Percentiles rank a stretch among this genome's conserved stretches.
Conservation (phyloP, 2,888 invertebrate species). For the Rutpela maculata region DNA sequence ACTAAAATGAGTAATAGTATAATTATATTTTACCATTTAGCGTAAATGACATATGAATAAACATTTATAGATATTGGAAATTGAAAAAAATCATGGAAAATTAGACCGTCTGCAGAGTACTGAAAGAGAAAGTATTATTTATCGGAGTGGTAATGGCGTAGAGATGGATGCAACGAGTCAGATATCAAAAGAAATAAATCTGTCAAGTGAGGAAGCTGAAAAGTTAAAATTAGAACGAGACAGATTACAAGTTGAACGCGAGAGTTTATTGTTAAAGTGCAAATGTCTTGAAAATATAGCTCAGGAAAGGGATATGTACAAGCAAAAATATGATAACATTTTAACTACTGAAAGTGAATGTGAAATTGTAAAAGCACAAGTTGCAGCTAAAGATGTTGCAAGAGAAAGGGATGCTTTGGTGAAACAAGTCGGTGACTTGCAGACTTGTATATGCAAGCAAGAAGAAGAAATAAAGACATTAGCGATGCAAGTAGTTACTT, state of each 20-base stretch:
- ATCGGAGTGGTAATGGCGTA: too few species aligned
- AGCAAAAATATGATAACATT: constrained; percentile 63
- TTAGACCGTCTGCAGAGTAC: too few species aligned
- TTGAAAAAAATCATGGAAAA: too few species aligned
- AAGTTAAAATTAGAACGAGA: too few species aligned
- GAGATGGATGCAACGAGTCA: too few species aligned
- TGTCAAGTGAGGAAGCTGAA: too few species aligned
- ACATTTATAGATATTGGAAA: too few species aligned
- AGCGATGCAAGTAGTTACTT: constrained; percentile 74
- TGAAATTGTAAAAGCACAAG: constrained; percentile 62
- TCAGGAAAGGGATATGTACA: constrained; percentile 69
- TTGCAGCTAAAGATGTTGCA: constrained; percentile 66
- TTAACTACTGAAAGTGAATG: constrained; percentile 62
- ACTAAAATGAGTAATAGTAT: too few species aligned
- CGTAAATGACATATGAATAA: too few species aligned
- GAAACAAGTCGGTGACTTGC: constrained; percentile 76
- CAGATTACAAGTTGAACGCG: constrained; percentile 59
- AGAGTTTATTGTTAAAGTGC: constrained; percentile 63
- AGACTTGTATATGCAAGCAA: constrained; percentile 77
- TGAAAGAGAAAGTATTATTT: too few species aligned
- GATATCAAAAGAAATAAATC: too few species aligned
- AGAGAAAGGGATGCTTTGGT: constrained; percentile 74
- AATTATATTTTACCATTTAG: too few species aligned
- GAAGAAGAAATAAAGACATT: constrained; percentile 77
- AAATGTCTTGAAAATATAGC: constrained; percentile 62